Evolutionary conservation across 2,888 invertebrate genomes (phyloP), one percentile per base, ranked within the genome.

Genomic region (Daptonema setosum): DNA sequence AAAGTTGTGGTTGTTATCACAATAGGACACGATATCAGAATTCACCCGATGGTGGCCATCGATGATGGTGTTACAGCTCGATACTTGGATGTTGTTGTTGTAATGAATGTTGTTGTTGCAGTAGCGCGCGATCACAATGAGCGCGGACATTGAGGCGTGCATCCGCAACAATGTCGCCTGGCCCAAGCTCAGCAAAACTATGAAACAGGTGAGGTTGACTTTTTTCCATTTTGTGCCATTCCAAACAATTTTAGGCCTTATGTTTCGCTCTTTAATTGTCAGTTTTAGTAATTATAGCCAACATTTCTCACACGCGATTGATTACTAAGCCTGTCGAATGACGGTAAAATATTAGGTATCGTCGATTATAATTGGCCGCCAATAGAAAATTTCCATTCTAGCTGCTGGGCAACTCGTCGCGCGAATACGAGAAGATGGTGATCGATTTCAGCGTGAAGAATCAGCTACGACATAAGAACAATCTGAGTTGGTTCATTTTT

Each of bases 391-490:
- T 30, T 14, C 2, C 14, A 28, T 53, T 78, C 58, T 75, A 87
- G 85, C 75, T 82, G 65, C 76, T 90, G 63, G 84, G 85, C 61
- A 85, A 85, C 73, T 83, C 87, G 54, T 79, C 81, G 59, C 84
- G 83, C 68, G 88, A 90, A 70, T 93, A 93, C 75, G 87, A 90
- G 62, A 83, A 84, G 71, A 81, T 81, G 62, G 81, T 90, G 57
- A 79, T 85, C 62, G 82, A 82, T 64, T 90, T 86, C 72, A 88
- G 88, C 72, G 80, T 93, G 59, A 84, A 83, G 73, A 90, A 91
- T 73, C 91, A 93, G 71, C 75, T 91, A 55, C 76, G 88, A 58
- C 87, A 82, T 74, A 80, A 84, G 65, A 87, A 87, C 58, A 91
- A 87, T 75, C 76, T 91, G 65, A 83, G 84, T 84, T 73, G 75